Percentiles rank a stretch among this genome's conserved stretches.
phyloP scores from a whole-genome alignment of 2,888 invertebrate species.

The Drosophila acutilabella region DNA sequence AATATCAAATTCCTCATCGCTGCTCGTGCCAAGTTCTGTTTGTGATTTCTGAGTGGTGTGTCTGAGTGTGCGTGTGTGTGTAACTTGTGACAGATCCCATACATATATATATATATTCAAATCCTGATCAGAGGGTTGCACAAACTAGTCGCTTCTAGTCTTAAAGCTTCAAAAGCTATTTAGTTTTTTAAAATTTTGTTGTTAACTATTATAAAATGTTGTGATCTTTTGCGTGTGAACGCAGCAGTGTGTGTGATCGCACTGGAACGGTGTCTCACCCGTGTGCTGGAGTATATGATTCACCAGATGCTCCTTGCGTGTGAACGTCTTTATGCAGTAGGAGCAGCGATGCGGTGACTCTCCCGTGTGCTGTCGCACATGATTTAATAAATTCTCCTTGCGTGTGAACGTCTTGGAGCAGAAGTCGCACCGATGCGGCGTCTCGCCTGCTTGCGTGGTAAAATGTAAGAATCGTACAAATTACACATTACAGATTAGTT shows the following conservation, averaged over 20 bases:
- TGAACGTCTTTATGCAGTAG: constrained; percentile 94
- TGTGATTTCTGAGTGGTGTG: no score
- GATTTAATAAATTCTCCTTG: constrained; percentile 94
- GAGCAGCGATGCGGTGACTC: constrained; percentile 94
- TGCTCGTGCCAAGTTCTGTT: no score
- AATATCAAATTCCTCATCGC: no score
- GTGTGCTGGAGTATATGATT: constrained; percentile 94
- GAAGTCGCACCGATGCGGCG: constrained; percentile 93
- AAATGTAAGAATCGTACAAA: constrained; percentile 37
- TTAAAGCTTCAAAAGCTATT: no score
- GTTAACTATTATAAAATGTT: constrained; percentile 48
- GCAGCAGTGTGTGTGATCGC: constrained; percentile 90
- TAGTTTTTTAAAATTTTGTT: neutral
- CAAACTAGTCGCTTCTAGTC: no score
- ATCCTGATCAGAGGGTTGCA: no score
- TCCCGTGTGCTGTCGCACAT: constrained; percentile 92
- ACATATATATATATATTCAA: no score
- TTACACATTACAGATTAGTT: constrained; percentile 87
- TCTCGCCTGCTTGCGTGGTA: constrained; percentile 87
- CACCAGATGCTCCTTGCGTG: constrained; percentile 94
- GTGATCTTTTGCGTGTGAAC: constrained; percentile 93
- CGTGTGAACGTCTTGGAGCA: constrained; percentile 95
- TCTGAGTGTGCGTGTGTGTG: no score
- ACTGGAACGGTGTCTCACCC: constrained; percentile 93
- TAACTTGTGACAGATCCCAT: no score